Evolutionary conservation across 2,888 invertebrate genomes (phyloP).

Genomic region (Hemistola chrysoprasaria): DNA sequence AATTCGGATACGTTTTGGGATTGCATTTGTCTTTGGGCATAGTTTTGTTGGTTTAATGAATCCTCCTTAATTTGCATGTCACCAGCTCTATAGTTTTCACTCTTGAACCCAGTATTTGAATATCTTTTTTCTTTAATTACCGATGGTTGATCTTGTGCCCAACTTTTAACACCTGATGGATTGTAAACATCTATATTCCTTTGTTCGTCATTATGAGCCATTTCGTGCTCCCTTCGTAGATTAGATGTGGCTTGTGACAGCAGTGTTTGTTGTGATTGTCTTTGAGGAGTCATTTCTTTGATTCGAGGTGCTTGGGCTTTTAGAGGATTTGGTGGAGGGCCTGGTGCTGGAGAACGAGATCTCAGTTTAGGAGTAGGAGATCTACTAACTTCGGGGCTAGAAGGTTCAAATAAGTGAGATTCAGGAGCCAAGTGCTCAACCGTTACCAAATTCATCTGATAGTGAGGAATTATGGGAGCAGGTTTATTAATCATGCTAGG

Average conservation of each 20-base stretch:
- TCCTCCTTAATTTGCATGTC: slow-evolving; percentile 64
- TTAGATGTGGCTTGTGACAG: slow-evolving; percentile 56
- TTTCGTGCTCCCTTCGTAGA: slow-evolving; percentile 72
- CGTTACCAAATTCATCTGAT: slow-evolving; percentile 89
- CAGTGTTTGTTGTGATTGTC: slow-evolving; percentile 59
- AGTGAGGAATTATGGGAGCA: slow-evolving; percentile 88
- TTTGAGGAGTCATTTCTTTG: slow-evolving; percentile 73
- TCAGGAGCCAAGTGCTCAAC: slow-evolving; percentile 84
- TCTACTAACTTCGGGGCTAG: slow-evolving; percentile 81
- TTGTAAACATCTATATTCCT: slow-evolving; percentile 56
- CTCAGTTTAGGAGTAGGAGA: slow-evolving; percentile 85
- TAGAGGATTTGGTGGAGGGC: slow-evolving; percentile 86
- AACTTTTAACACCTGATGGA: slow-evolving; percentile 49
- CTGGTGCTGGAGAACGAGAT: slow-evolving; percentile 86
- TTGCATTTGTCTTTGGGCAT: slow-evolving; percentile 67
- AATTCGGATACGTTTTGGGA: slow-evolving; percentile 79
- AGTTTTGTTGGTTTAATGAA: slow-evolving; percentile 64
- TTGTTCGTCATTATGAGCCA: slow-evolving; percentile 64
- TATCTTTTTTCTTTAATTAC: slow-evolving; percentile 70
- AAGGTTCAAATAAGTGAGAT: slow-evolving; percentile 83
- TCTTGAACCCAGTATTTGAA: slow-evolving; percentile 74
- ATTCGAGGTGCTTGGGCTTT: slow-evolving; percentile 85
- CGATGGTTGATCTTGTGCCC: slow-evolving; percentile 67
- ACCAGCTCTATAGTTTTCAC: slow-evolving; percentile 69
- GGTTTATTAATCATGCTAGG: slow-evolving; percentile 89